Base-by-base conservation (phyloP, 2,797 vertebrate genomes). In the Chrysocyon brachyurus region DNA sequence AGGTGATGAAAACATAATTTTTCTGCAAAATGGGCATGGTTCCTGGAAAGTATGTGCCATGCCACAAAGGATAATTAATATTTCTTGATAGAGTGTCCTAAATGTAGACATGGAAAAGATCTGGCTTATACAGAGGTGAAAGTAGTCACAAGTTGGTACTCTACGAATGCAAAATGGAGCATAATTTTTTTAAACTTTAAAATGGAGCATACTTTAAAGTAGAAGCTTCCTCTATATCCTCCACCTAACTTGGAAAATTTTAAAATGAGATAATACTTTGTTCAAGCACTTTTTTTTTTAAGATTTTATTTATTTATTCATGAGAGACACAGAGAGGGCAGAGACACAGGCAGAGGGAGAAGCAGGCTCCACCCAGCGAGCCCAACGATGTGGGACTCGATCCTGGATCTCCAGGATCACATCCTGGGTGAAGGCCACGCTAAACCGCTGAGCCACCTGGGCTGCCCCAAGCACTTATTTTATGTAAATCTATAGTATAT, bases 21-120 rank as follows among this genome's bases (percentile, higher is more conserved):
- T 31, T 92, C 57, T 75, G 31, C 17, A 75, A 93, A 95, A 87
- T 79, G 36, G 52, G 33, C 46, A 89, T 26, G 82, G 36, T 95
- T 81, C 7, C 17, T 91, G 5, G 15, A 64, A 94, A 78, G 11
- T 57, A 17, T n/a, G 28, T 73, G 8, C 9, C 31, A 87, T 73
- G 8, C 9, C 26, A 87, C 6, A 33, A 70, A 4, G 9, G 8
- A 46, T 6, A 77, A 24, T 72, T 89, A 16, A 5, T 46, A 4
- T 84, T 59, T 91, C 26, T 33, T 86, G 24, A 19, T 6, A 17
- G 3, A 2, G 5, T 79, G 6, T 85, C n/a, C 79, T 64, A 12
- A 87, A 75, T 61, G 57, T n/a, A 79, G 4, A 84, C 52, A 57
- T 36, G 56, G 31, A 70, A 92, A 75, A 73, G 78, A 63, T 21